Evolutionary conservation across 2,113 vertebrate species (phyloP).

Genomic region (Canis aureus): DNA sequence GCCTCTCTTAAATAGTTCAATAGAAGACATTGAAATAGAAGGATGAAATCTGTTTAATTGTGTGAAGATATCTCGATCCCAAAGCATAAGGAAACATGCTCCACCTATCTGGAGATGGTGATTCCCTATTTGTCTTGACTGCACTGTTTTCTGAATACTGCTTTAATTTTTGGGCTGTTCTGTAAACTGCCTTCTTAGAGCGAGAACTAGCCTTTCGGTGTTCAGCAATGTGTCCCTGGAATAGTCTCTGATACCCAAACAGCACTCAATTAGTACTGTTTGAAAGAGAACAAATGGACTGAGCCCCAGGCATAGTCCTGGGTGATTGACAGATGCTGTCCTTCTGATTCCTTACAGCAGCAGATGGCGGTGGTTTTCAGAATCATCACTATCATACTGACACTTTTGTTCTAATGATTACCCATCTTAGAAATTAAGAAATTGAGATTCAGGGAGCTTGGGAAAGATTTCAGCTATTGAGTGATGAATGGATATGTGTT

Average conservation of each 20-base stretch:
- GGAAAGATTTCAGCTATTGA: background rate
- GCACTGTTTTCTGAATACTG: background rate
- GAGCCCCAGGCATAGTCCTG: too few species aligned
- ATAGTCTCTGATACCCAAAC: background rate
- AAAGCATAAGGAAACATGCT: background rate
- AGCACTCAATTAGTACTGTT: fast-evolving
- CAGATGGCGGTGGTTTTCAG: fast-evolving
- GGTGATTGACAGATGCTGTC: background rate
- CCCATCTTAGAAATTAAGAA: constrained; percentile 38
- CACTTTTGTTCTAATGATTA: background rate
- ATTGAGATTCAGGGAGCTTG: background rate
- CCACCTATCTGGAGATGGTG: background rate
- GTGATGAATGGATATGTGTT: background rate
- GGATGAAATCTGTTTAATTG: background rate
- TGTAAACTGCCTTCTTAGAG: background rate
- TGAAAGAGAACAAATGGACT: background rate
- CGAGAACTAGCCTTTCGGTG: background rate
- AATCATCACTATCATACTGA: background rate
- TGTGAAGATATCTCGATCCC: background rate
- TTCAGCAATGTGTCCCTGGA: background rate
- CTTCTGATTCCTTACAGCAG: background rate
- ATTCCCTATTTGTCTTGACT: background rate
- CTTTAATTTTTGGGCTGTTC: background rate
- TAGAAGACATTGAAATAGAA: background rate
- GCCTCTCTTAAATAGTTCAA: background rate